phyloP scores from a whole-genome alignment of 2,113 vertebrate genomes.

The Sciurus niger region DNA sequence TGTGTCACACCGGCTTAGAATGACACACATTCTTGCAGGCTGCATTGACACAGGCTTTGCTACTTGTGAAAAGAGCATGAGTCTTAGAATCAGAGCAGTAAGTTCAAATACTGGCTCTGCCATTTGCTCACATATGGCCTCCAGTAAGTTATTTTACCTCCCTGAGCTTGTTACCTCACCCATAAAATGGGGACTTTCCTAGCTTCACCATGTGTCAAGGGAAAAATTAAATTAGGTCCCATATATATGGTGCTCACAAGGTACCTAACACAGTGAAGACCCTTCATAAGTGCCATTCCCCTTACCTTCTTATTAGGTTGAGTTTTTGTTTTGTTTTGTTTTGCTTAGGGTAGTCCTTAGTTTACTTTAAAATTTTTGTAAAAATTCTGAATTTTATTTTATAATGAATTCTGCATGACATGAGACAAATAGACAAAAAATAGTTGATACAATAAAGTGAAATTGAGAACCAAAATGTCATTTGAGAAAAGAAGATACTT shows the following conservation, averaged over 20 bases:
- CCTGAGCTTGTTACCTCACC: not conserved
- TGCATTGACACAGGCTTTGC: not conserved
- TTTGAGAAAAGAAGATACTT: constrained; percentile 50
- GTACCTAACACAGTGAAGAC: not conserved
- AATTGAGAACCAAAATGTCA: constrained; percentile 47
- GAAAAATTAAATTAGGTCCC: not conserved
- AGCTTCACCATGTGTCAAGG: not conserved
- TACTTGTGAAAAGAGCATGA: not conserved
- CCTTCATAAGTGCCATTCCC: not conserved
- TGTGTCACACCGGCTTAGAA: not conserved
- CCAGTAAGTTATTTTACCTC: not conserved
- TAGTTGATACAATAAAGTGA: not conserved
- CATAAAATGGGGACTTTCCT: not conserved
- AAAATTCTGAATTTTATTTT: not conserved
- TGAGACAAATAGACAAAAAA: constrained; percentile 7
- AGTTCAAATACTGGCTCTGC: not conserved
- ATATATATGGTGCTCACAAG: rapidly evolving
- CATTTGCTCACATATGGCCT: not conserved
- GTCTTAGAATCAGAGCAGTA: not conserved
- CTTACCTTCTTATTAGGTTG: not conserved
- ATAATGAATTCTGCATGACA: not conserved
- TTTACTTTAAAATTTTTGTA: constrained; percentile 6
- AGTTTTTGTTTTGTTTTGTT: not conserved
- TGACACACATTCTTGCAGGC: not conserved
- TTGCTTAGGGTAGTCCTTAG: not conserved